A percentile compares a stretch with the other conserved stretches of the same genome.
phyloP scores from a whole-genome alignment of 2,797 vertebrate genomes.

The Alfaro cultratus region DNA sequence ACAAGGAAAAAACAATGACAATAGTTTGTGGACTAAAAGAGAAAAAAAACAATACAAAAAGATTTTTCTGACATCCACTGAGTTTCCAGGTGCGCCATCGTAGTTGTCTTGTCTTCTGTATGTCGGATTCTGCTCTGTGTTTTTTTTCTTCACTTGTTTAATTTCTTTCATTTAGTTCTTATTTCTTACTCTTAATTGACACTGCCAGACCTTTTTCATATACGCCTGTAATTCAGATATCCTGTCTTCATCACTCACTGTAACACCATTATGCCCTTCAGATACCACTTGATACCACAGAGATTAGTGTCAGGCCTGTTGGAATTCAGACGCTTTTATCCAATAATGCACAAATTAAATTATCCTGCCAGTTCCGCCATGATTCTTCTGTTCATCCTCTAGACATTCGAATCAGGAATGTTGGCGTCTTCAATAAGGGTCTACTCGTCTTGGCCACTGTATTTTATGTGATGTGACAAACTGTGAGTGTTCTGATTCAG shows the following conservation, averaged over 20 bases:
- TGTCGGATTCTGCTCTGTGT: too few species aligned
- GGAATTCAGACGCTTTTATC: constrained; percentile 51
- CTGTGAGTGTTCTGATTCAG: not conserved
- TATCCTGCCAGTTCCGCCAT: constrained; percentile 26
- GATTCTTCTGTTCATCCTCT: constrained; percentile 29
- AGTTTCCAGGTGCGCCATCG: too few species aligned
- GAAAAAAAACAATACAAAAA: too few species aligned
- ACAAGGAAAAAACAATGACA: too few species aligned
- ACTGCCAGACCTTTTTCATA: not conserved
- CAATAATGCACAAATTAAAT: constrained; percentile 65
- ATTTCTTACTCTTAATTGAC: not conserved
- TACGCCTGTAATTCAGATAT: constrained; percentile 40
- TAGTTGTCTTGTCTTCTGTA: too few species aligned
- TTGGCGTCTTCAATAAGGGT: constrained; percentile 23
- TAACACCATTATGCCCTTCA: constrained; percentile 52
- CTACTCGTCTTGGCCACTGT: constrained; percentile 15
- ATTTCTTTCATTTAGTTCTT: constrained; percentile 7
- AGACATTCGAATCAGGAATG: constrained; percentile 27
- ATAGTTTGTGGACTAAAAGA: too few species aligned
- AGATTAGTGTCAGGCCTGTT: constrained; percentile 25
- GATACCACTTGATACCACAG: constrained; percentile 56
- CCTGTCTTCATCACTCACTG: constrained; percentile 27
- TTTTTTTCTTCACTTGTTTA: constrained; percentile 14
- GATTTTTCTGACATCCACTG: too few species aligned
- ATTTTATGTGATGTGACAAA: constrained; percentile 9